Evolutionary conservation across 2,113 vertebrate species (phyloP), one percentile per base, ranked within the genome.

Genomic region (Gobiocypris rarus): DNA sequence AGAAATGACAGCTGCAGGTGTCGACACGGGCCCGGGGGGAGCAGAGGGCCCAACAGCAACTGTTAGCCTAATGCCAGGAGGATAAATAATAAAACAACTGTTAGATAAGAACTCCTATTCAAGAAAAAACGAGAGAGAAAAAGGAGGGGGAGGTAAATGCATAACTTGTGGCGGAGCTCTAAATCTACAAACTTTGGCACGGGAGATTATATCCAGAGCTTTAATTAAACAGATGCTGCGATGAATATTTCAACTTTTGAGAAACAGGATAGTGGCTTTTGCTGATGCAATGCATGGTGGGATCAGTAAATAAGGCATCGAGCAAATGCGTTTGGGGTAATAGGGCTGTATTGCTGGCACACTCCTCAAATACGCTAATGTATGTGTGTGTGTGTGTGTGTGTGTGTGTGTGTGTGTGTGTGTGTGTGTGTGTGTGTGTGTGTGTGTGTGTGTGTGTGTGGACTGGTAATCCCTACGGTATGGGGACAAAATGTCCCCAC

Each of bases 1-100:
- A 87, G 88, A 92, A 92, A 87, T 92, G 92, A 94, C 92, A 93
- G 93, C 90, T 91, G 87, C 94, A 93, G 93, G 91, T 94, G 92
- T 85, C 81, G 61, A 85, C 82, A 81, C 83, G 90, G 59, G 88
- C 86, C 85, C 85, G 86, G 87, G 86, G 86, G 84, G 90, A 87
- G 89, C 86, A 81, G 89, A 85, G 85, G 92, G 88, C 81, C 74
- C 87, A 70, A 77, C 88, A 74, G 89, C 91, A 88, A 91, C 90
- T 89, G 92, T 87, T 90, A 95, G 92, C 89, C 94, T 94, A 88
- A 94, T 90, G 89, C 96, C 94, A 94, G 65, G 89, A 89, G 91
- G 85, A 94, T 52, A 90, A 92, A 92, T 92, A 93, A 88, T 92
- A 90, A 93, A 90, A 67, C 93, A 88, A 93, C 92, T 95, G 94